Percentiles rank a stretch among this genome's conserved stretches.
These are phyloP conservation scores for Poeciliopsis retropinna DNA, from an alignment of 2,113 vertebrate genomes.

Conservation along the genomic window DNA sequence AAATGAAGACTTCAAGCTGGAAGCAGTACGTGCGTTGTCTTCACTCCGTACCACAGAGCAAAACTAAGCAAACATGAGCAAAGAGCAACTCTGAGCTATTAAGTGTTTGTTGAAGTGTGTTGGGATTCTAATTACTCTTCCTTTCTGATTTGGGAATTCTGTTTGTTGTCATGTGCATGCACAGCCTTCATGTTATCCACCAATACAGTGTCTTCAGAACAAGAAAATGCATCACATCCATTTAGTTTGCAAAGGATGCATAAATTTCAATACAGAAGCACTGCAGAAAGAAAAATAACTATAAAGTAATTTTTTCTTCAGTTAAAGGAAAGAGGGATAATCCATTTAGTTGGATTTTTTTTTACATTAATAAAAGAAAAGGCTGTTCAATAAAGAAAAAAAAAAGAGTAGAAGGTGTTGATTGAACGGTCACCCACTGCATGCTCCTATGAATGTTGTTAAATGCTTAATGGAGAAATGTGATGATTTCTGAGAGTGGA, in stretches of 20 bases:
- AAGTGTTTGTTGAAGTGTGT: conserved; percentile 45
- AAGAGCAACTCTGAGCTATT: conserved; percentile 39
- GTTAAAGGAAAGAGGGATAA: no score
- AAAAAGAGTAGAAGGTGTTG: no score
- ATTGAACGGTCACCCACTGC: no score
- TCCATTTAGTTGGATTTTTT: no score
- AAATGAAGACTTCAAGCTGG: conserved; percentile 59
- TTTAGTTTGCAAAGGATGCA: not conserved
- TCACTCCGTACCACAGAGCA: conserved; percentile 9
- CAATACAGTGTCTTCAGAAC: not conserved
- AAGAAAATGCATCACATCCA: not conserved
- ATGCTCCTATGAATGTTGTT: no score
- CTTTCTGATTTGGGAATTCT: conserved; percentile 33
- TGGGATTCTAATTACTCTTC: conserved; percentile 54
- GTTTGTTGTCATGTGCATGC: conserved; percentile 53
- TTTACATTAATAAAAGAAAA: no score
- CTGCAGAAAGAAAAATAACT: no score
- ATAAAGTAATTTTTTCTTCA: no score
- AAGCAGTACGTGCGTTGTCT: conserved; percentile 29
- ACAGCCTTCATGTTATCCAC: not conserved
- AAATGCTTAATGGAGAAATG: no score
- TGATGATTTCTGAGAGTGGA: no score
- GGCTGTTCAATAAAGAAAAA: no score
- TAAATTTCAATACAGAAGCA: not conserved
- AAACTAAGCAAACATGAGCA: conserved; percentile 44